Evolutionary conservation across 2,113 vertebrate species (phyloP).

Genomic region (Drymodes brunneopygia): DNA sequence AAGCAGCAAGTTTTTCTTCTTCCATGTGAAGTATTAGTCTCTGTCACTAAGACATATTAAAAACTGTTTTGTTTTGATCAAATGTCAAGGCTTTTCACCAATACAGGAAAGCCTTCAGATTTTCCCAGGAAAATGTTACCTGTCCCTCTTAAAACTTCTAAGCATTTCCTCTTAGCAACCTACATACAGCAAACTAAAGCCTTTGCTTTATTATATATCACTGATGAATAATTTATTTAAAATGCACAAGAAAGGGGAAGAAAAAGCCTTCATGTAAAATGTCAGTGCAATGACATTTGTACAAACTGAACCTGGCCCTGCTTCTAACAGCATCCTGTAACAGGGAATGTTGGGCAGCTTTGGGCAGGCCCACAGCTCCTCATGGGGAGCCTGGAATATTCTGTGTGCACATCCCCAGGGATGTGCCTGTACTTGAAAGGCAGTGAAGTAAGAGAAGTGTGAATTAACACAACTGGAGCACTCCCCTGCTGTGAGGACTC

Average conservation of each 20-base stretch:
- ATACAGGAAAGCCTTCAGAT: neutral
- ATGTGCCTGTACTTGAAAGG: neutral
- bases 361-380: neutral
- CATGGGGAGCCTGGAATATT: neutral
- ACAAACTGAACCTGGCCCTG: accelerated
- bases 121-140: neutral
- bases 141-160: neutral
- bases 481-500: neutral
- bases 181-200: neutral
- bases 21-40: neutral
- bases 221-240: neutral
- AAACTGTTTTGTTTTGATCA: neutral
- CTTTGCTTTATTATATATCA: neutral
- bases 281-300: neutral
- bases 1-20: neutral
- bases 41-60: neutral
- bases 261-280: neutral
- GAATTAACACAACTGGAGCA: neutral
- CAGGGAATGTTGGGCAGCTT: neutral
- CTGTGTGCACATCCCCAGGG: neutral
- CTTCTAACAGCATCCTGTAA: accelerated
- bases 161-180: neutral
- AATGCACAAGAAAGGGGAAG: neutral
- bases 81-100: neutral
- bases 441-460: neutral